These are phyloP conservation scores for Gymnocheta viridis DNA, from an alignment of 2,888 invertebrate genomes.

Conservation along the genomic window DNA sequence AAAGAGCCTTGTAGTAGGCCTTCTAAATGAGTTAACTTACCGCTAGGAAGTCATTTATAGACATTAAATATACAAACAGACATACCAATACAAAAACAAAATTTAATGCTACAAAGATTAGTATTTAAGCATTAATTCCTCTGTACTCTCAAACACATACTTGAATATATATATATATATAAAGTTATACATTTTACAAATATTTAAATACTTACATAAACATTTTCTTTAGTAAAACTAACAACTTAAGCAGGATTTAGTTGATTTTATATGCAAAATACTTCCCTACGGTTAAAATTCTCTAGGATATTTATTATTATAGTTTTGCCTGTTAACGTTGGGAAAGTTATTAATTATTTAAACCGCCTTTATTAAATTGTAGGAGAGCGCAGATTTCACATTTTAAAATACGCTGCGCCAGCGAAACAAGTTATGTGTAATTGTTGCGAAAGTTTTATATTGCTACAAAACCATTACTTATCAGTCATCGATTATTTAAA, in stretches of 20 bases:
- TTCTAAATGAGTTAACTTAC: too few relatives aligned
- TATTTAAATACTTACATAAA: slow-evolving; percentile 7
- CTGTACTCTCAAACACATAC: not conserved
- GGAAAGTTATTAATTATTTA: slow-evolving; percentile 11
- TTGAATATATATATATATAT: not conserved
- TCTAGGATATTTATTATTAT: not conserved
- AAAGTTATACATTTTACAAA: not conserved
- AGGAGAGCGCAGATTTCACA: not conserved
- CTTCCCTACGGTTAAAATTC: not conserved
- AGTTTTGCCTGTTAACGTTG: not conserved
- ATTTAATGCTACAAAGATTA: not conserved
- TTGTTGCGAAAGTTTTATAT: too few relatives aligned
- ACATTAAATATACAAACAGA: not conserved
- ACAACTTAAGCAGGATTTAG: not conserved
- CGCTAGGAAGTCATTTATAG: not conserved
- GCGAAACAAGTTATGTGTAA: not conserved
- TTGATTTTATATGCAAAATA: slow-evolving; percentile 24
- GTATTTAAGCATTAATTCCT: not conserved
- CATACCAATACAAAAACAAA: not conserved
- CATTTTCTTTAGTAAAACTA: slow-evolving; percentile 11
- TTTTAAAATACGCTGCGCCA: not conserved
- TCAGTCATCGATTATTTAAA: too few relatives aligned
- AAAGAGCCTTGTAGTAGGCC: too few relatives aligned
- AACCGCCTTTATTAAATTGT: not conserved
- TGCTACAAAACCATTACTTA: too few relatives aligned